Evolutionary conservation across 2,888 invertebrate species (phyloP).

Genomic region (Pachycephus smyrnensis): DNA sequence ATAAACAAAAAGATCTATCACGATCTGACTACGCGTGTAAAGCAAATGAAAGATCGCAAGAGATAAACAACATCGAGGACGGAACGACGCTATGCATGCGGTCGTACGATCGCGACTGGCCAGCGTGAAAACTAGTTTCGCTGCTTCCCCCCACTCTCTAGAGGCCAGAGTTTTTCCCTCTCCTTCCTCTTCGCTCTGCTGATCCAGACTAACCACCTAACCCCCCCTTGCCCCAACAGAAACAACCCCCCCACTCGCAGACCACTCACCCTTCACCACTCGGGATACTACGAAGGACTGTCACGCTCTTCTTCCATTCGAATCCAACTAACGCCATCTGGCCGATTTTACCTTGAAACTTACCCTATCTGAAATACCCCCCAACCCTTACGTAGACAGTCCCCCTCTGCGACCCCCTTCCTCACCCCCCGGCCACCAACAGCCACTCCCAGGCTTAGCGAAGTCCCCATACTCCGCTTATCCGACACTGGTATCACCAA

Average conservation of each 20-base stretch:
- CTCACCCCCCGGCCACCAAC: accelerated
- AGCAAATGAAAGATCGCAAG: not conserved
- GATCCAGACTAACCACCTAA: too few species aligned
- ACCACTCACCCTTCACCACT: not conserved
- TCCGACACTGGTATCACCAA: not conserved
- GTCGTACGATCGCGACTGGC: constrained; percentile 56
- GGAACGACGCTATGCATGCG: constrained; percentile 46
- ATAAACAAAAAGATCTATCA: not conserved
- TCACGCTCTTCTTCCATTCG: not conserved
- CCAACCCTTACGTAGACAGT: not conserved
- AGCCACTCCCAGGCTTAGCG: not conserved
- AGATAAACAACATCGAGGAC: not conserved
- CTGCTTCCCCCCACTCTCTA: constrained; percentile 14
- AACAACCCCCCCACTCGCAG: not conserved
- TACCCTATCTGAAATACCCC: not conserved
- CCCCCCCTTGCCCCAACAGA: too few species aligned
- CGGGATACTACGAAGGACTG: not conserved
- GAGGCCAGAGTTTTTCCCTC: not conserved
- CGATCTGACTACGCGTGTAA: not conserved
- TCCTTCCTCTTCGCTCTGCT: not conserved
- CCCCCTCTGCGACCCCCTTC: too few species aligned
- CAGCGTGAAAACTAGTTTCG: constrained; percentile 18
- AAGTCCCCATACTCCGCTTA: not conserved
- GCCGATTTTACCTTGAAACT: not conserved
- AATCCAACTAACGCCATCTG: not conserved